Evolutionary conservation across 2,797 vertebrate genomes (phyloP), one percentile per base, ranked within the genome.

Genomic region (Galago senegalensis): DNA sequence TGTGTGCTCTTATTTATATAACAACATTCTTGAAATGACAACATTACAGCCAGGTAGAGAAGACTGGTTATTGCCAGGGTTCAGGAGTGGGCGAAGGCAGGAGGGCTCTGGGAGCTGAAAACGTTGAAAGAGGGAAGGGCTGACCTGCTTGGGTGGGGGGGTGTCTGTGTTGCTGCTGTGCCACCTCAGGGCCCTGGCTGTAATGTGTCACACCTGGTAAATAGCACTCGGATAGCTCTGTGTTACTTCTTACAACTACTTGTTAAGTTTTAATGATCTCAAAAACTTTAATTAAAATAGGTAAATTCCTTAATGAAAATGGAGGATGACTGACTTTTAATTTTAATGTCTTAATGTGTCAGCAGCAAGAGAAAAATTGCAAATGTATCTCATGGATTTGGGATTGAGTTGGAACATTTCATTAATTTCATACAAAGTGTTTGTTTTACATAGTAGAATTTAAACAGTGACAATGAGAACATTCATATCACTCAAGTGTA

Each of bases 221-320:
- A 53, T 18, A 9, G 29, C n/a, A 67, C 12, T 70, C 5, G 9
- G 3, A 34, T 77, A 25, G 75, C 65, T 65, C 72, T 60, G 7
- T 37, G 11, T 72, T 83, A 56, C 77, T 65, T 75, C 53, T 73
- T 80, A 85, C 4, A 60, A 34, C 3, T 90, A 7, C 9, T 23
- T 34, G 27, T 60, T 43, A 90, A 63, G 56, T 91, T 96, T 49
- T 80, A 83, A 95, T 91, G 53, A 65, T 61, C 29, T 80, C 14
- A 72, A 83, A 56, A 72, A 34, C 12, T 31, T 91, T 76, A 60
- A 43, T 69, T 58, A 60, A 84, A 83, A 58, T 37, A 88, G 53
- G 11, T 7, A 61, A 85, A 69, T 7, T 17, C 4, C 37, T 67
- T 75, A 25, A 20, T 63, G 18, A 81, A 89, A 91, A 37, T 23